A percentile compares a stretch with the other conserved stretches of the same genome.
These are phyloP conservation scores for Erebia aethiops DNA, from an alignment of 2,888 invertebrate species.

Conservation along the genomic window DNA sequence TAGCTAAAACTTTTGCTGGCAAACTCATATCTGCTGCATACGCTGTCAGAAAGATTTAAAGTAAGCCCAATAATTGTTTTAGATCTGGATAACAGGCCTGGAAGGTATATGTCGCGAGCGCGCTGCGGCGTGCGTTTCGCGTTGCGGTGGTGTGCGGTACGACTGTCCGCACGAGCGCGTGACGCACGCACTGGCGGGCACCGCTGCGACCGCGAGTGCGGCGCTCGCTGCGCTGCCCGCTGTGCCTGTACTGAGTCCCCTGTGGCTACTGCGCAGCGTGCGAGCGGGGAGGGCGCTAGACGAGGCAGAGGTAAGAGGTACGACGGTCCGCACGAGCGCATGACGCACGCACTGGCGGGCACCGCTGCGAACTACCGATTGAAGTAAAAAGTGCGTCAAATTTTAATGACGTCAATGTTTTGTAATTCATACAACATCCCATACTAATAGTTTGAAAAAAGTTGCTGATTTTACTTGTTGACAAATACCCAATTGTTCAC, in stretches of 20 bases:
- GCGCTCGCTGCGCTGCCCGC: conserved; percentile 57
- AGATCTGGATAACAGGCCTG: conserved; percentile 72
- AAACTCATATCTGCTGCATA: too few relatives aligned
- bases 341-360: conserved; percentile 89
- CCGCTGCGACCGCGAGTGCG: conserved; percentile 49
- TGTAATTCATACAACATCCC: too few relatives aligned
- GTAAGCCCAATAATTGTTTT: neutral
- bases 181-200: conserved; percentile 89
- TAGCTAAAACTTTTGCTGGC: too few relatives aligned
- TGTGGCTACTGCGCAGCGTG: conserved; percentile 91
- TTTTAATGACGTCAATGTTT: too few relatives aligned
- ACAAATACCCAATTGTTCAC: conserved; percentile 20
- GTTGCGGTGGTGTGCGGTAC: conserved; percentile 91
- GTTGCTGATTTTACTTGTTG: neutral
- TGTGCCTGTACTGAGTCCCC: conserved; percentile 85
- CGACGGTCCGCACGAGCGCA: conserved; percentile 85
- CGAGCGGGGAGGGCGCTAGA: conserved; percentile 62
- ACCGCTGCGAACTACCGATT: conserved; percentile 47
- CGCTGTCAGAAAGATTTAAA: too few relatives aligned
- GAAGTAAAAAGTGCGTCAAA: too few relatives aligned
- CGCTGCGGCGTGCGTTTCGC: conserved; percentile 64
- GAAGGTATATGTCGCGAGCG: conserved; percentile 68
- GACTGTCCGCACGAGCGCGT: conserved; percentile 88
- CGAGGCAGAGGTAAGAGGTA: conserved; percentile 69
- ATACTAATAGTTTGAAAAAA: too few relatives aligned